Conservation (phyloP, 2,888 invertebrate species). For the Coleophora deauratella region DNA sequence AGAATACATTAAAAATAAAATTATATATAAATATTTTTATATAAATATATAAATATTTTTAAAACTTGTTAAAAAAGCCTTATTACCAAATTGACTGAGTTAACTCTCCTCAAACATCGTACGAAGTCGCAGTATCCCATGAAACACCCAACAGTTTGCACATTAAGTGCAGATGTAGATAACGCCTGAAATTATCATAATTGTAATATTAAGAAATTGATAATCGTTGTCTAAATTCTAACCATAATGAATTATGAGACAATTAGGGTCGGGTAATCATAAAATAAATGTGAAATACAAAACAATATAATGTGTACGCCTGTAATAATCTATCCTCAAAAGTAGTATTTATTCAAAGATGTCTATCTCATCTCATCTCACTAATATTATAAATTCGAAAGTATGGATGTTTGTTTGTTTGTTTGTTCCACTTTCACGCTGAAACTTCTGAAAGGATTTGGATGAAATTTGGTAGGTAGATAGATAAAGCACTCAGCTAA, state of each 20-base stretch:
- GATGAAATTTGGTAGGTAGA: too few species aligned
- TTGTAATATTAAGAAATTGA: background rate
- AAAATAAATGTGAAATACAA: background rate
- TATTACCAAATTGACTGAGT: constrained; percentile 71
- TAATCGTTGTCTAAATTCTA: too few species aligned
- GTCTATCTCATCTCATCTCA: too few species aligned
- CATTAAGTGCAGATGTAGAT: constrained; percentile 59
- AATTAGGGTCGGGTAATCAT: too few species aligned
- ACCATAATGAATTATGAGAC: too few species aligned
- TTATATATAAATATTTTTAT: background rate
- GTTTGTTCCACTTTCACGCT: too few species aligned
- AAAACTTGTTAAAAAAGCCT: constrained; percentile 50
- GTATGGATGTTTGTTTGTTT: too few species aligned
- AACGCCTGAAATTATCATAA: constrained; percentile 33
- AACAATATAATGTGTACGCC: constrained; percentile 2
- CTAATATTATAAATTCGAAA: too few species aligned
- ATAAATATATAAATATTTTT: background rate
- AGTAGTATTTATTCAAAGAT: too few species aligned
- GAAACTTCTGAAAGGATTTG: too few species aligned
- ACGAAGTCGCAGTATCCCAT: constrained; percentile 77
- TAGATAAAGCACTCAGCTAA: too few species aligned
- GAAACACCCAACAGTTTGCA: constrained; percentile 66
- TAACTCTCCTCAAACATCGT: constrained; percentile 71
- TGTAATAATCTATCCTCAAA: too few species aligned
- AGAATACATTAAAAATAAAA: background rate